Conservation (phyloP, 2,888 invertebrate genomes). For the Tineola bisselliella region DNA sequence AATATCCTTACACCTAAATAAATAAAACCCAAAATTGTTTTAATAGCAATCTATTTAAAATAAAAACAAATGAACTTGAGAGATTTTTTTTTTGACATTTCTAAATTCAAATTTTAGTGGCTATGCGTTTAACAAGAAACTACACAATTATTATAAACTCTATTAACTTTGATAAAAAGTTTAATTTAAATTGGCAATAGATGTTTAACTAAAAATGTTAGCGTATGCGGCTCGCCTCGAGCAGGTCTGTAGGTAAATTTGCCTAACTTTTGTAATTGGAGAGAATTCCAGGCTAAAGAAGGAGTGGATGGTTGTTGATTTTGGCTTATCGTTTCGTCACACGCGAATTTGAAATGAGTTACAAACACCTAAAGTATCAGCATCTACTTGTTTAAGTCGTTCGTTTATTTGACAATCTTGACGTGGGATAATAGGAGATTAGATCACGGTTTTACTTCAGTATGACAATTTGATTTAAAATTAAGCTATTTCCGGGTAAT, state of each 20-base stretch:
- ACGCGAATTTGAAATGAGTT: constrained; percentile 29
- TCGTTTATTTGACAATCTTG: neutral
- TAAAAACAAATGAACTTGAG: neutral
- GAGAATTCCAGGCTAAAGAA: constrained; percentile 5
- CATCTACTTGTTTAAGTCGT: neutral
- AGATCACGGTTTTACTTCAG: neutral
- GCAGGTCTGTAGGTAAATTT: constrained; percentile 12
- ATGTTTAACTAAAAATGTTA: neutral
- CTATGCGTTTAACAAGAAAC: neutral
- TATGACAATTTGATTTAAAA: neutral
- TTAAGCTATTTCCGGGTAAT: too few species aligned
- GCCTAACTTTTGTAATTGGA: constrained; percentile 15
- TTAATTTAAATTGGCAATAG: neutral
- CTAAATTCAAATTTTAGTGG: neutral
- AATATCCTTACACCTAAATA: neutral
- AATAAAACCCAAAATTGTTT: neutral
- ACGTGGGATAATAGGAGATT: neutral
- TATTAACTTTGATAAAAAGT: neutral
- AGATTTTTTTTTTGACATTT: constrained; percentile 4
- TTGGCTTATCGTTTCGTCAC: constrained; percentile 31
- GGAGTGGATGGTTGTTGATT: constrained; percentile 12
- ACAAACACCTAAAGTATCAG: constrained; percentile 23
- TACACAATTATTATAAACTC: neutral
- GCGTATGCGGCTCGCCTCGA: neutral
- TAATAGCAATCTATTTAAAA: neutral